phyloP scores from a whole-genome alignment of 2,888 invertebrate species.

The Drosophila mettleri region DNA sequence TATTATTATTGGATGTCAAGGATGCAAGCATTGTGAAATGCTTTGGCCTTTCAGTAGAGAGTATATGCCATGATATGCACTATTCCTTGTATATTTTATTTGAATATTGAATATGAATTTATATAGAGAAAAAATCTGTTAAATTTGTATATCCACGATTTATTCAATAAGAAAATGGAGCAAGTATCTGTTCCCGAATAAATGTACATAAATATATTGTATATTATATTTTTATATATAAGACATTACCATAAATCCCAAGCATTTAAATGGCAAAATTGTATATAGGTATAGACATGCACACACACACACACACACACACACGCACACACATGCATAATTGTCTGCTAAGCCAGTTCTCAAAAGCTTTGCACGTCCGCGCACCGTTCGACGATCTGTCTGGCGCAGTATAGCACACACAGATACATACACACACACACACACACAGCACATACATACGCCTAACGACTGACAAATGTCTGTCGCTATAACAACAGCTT shows the following conservation, averaged over 20 bases:
- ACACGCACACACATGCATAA: constrained; percentile 26
- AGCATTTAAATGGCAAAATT: constrained; percentile 39
- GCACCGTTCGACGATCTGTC: constrained; percentile 73
- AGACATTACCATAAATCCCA: constrained; percentile 25
- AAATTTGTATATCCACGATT: background rate
- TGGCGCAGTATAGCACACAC: constrained; percentile 46
- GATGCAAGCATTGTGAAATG: background rate
- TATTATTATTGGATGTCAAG: constrained; percentile 1
- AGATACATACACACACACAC: constrained; percentile 20
- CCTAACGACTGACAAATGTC: constrained; percentile 63
- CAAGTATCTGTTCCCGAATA: background rate
- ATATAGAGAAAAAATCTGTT: background rate
- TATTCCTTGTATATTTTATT: background rate
- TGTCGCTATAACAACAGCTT: constrained; percentile 57
- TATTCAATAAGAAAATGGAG: background rate
- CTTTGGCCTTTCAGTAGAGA: background rate
- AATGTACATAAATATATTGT: background rate
- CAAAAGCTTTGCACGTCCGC: constrained; percentile 52
- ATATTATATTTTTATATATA: constrained; percentile 8
- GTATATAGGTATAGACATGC: background rate
- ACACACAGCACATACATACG: background rate
- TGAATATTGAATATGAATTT: background rate
- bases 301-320: constrained; percentile 10
- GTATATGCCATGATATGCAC: background rate
- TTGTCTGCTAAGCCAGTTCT: constrained; percentile 49